A percentile compares a stretch with the other conserved stretches of the same genome.
phyloP scores from a whole-genome alignment of 2,113 vertebrate genomes.

The Suricata suricatta region DNA sequence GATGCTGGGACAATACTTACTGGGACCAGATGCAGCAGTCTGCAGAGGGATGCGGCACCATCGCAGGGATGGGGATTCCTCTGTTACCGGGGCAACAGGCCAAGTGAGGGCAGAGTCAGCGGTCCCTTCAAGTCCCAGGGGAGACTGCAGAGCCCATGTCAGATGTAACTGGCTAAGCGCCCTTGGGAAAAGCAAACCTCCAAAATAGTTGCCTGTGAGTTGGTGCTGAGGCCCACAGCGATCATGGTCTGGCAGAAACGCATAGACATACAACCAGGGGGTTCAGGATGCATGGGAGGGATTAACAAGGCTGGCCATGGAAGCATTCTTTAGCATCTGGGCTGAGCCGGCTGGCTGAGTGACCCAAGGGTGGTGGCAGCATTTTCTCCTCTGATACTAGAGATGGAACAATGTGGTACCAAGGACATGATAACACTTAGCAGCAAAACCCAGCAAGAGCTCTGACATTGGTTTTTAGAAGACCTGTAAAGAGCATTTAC shows the following conservation, averaged over 20 bases:
- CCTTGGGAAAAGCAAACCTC: background rate
- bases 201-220: background rate
- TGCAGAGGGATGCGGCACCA: background rate
- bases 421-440: background rate
- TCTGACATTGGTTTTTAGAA: background rate
- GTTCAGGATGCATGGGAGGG: background rate
- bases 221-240: background rate
- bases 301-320: accelerated
- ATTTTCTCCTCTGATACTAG: background rate
- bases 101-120: background rate
- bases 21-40: background rate
- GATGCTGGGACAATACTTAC: background rate
- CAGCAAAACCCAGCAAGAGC: background rate
- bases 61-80: background rate
- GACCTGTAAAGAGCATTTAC: background rate
- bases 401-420: no score
- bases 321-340: background rate
- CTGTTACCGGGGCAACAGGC: background rate
- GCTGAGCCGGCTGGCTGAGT: background rate
- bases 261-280: background rate
- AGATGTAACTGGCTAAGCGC: background rate
- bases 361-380: no score
- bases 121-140: background rate
- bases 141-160: background rate
- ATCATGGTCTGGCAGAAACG: background rate